A percentile compares a stretch with the other conserved stretches of the same genome.
These are phyloP conservation scores for Nematostella vectensis DNA, from an alignment of 92 coral and sea anemone species.

Conservation along the genomic window DNA sequence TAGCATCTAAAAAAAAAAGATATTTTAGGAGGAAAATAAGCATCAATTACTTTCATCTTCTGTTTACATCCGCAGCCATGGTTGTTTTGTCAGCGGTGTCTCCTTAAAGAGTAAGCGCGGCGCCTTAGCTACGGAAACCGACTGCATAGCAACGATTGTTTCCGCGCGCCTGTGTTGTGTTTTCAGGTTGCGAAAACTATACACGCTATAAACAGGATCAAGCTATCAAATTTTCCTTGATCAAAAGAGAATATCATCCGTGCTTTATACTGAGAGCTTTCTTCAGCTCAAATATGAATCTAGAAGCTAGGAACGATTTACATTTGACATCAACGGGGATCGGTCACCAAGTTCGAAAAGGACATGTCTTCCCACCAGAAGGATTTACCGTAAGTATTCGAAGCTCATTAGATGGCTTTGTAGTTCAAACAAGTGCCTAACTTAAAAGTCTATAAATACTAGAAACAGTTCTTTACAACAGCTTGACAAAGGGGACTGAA, in stretches of 20 bases:
- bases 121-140: not conserved
- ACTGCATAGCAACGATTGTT: constrained; percentile 42
- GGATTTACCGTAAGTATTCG: constrained; percentile 67
- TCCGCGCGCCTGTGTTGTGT: constrained; percentile 20
- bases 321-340: constrained; percentile 74
- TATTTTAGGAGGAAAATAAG: no score
- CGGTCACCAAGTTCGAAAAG: constrained; percentile 48
- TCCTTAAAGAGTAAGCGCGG: not conserved
- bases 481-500: no score
- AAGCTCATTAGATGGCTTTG: no score
- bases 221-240: no score
- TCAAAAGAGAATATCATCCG: no score
- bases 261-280: not conserved
- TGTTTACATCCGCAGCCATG: not conserved
- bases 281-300: constrained; percentile 25
- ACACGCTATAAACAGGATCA: not conserved
- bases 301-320: constrained; percentile 59
- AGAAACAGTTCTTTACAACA: no score
- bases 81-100: not conserved
- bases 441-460: no score
- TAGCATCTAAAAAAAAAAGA: no score
- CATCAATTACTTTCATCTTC: no score
- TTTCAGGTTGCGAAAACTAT: not conserved
- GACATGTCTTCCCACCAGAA: constrained; percentile 59
- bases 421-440: no score